phyloP scores from a whole-genome alignment of 2,888 invertebrate species.

The Leucoma salicis region DNA sequence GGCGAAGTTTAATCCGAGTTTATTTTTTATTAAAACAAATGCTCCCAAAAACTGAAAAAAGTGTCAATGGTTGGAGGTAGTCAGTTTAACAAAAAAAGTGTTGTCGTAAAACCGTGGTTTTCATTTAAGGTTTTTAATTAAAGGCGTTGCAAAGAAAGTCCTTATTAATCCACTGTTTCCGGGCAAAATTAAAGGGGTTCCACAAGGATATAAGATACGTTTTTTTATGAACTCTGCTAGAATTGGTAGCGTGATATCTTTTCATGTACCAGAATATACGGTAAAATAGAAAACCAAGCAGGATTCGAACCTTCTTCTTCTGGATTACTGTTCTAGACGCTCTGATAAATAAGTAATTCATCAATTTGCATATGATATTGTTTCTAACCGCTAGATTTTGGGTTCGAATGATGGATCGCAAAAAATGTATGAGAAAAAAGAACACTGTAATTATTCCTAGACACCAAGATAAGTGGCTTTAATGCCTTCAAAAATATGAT shows the following conservation, averaged over 20 bases:
- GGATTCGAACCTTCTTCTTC: too few relatives aligned
- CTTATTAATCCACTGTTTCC: slow-evolving; percentile 64
- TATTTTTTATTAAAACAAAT: background rate
- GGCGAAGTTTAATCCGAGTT: background rate
- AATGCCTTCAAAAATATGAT: too few relatives aligned
- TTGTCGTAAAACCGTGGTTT: slow-evolving; percentile 56
- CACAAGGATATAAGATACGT: slow-evolving; percentile 22
- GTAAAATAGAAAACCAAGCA: too few relatives aligned
- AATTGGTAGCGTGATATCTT: background rate
- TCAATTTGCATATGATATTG: too few relatives aligned
- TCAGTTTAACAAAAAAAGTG: slow-evolving; percentile 36
- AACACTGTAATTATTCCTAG: too few relatives aligned
- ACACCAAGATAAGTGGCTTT: too few relatives aligned
- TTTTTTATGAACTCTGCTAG: background rate
- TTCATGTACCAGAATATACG: too few relatives aligned
- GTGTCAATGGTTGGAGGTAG: slow-evolving; percentile 17
- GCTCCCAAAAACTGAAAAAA: slow-evolving; percentile 12
- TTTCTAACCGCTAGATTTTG: too few relatives aligned
- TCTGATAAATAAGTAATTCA: too few relatives aligned
- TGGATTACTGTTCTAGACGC: too few relatives aligned
- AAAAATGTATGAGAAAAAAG: too few relatives aligned
- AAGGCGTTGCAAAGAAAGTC: slow-evolving; percentile 51
- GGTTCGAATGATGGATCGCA: too few relatives aligned
- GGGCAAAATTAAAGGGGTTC: slow-evolving; percentile 56
- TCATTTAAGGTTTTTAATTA: slow-evolving; percentile 70